Base-by-base conservation (phyloP, 2,797 vertebrate species). In the Cyprinodon diabolis region DNA sequence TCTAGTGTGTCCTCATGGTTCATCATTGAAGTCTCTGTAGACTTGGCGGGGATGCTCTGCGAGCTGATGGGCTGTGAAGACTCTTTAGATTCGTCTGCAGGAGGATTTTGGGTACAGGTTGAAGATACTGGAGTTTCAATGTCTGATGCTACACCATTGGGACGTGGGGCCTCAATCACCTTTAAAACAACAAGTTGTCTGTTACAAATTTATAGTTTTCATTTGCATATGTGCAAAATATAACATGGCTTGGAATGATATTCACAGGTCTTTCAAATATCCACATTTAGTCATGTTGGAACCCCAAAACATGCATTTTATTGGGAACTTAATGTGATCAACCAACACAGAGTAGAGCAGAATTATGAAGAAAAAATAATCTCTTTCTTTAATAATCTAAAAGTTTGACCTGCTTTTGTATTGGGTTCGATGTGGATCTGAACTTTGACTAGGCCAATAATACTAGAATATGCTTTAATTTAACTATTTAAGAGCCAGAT, bases 1-100 rank as follows among this genome's bases (percentile, higher is more conserved):
- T 98, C 96, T 66, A 97, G 95, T 4, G 93, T 95, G 89, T 98
- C 97, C 87, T 97, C 95, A 12, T 96, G 96, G 91, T 95, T 96
- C 79, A 95, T 87, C 89, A 87, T 57, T 15, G 91, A 89, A 83
- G 93, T 95, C 80, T 96, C 96, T 40, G 95, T 94, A 37, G 94
- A 93, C 86, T 96, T 95, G 73, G 95, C 93, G 3, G 90, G 82
- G 81, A 88, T 89, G 82, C 87, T 94, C 81, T 95, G 95, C 21
- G 92, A 91, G 82, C 82, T 92, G 60, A 77, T 83, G 81, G 91
- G 95, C 77, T 94, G 93, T 6, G 91, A 87, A 70, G 87, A 82
- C 54, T 92, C 93, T 52, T 87, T 88, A 0, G 87, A 77, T 48
- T 86, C 89, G 0, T 74, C 35, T 9, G 70, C 68, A 8, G 83